Conservation (phyloP, 2,797 vertebrate genomes). For the Hyperoplus immaculatus region DNA sequence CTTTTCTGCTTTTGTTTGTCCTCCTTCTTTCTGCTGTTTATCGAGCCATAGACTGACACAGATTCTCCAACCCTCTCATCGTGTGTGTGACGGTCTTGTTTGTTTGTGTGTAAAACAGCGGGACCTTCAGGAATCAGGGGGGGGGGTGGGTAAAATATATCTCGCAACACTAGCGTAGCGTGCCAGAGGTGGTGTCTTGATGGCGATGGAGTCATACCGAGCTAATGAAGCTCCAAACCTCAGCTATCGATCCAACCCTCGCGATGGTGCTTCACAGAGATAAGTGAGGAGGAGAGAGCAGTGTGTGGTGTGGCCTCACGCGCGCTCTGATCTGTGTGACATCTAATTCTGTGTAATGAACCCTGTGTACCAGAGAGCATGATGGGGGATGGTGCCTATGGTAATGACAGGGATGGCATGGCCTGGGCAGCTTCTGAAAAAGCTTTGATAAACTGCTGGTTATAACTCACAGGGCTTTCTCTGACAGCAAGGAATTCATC, state of each 20-base stretch:
- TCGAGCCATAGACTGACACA: constrained; percentile 66
- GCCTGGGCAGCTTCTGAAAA: constrained; percentile 64
- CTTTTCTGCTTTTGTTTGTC: constrained; percentile 72
- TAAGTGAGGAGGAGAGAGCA: constrained; percentile 74
- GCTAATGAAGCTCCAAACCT: constrained; percentile 83
- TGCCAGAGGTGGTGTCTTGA: constrained; percentile 76
- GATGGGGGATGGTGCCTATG: constrained; percentile 74
- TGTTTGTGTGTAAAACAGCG: constrained; percentile 77
- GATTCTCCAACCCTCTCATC: constrained; percentile 29
- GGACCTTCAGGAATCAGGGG: constrained; percentile 66
- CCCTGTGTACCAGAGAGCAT: constrained; percentile 74
- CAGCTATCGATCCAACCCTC: constrained; percentile 79
- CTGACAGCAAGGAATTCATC: constrained; percentile 39
- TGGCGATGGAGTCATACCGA: constrained; percentile 80
- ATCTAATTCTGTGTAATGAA: constrained; percentile 84
- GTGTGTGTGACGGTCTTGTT: constrained; percentile 66
- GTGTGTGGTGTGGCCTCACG: constrained; percentile 80
- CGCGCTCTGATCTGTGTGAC: constrained; percentile 81
- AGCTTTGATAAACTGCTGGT: constrained; percentile 61
- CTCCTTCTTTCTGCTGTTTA: constrained; percentile 66
- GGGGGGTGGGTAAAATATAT: constrained; percentile 73
- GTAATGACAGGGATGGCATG: constrained; percentile 75
- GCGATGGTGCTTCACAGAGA: constrained; percentile 76
- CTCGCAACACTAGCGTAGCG: constrained; percentile 63
- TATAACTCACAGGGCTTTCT: constrained; percentile 45